These are phyloP conservation scores for Poecilia gillii DNA, from an alignment of 2,797 vertebrate genomes.

Conservation along the genomic window DNA sequence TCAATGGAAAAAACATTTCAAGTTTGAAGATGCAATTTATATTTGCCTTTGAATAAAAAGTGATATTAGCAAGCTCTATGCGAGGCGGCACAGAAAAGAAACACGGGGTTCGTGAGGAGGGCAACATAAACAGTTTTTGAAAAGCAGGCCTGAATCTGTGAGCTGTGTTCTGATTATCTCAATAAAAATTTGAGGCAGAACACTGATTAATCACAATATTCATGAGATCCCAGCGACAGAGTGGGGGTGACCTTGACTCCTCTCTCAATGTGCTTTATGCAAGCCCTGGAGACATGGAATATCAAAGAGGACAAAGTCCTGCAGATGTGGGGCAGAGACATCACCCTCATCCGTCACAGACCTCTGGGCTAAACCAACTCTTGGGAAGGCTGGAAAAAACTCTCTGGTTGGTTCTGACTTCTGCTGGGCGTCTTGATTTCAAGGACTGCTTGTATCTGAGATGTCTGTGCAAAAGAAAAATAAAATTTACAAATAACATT, in stretches of 20 bases:
- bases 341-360: conserved; percentile 74
- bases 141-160: conserved; percentile 59
- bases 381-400: conserved; percentile 52
- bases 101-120: conserved; percentile 9
- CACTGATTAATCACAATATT: conserved; percentile 82
- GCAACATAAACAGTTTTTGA: conserved; percentile 54
- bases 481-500: neutral
- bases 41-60: conserved; percentile 43
- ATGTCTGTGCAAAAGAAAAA: neutral
- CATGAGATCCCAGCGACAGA: conserved; percentile 72
- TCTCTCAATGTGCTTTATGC: conserved; percentile 66
- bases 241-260: conserved; percentile 81
- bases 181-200: conserved; percentile 76
- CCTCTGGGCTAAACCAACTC: conserved; percentile 66
- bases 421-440: conserved; percentile 43
- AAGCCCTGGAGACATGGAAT: conserved; percentile 70
- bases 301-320: conserved; percentile 81
- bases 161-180: conserved; percentile 55
- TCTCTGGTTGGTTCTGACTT: conserved; percentile 62
- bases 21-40: conserved; percentile 1
- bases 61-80: conserved; percentile 34
- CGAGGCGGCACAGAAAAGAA: conserved; percentile 31
- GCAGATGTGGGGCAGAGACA: conserved; percentile 79
- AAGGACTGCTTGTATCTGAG: conserved; percentile 8
- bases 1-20: neutral